These are phyloP conservation scores for Genyomyrus donnyi DNA, from an alignment of 2,113 vertebrate genomes.

Conservation along the genomic window DNA sequence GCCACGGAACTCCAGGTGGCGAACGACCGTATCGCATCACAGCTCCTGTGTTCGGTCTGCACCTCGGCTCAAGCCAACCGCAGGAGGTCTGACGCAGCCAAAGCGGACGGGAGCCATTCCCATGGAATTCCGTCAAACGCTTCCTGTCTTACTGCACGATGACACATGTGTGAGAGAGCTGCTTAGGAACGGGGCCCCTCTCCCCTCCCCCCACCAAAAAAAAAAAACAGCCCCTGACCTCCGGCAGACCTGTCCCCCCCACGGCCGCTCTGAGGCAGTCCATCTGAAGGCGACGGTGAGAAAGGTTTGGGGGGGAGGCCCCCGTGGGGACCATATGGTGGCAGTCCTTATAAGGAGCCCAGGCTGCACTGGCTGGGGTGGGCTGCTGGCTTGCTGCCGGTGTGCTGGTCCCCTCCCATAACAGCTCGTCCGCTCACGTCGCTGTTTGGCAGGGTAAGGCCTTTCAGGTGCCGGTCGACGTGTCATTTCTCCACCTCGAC, in stretches of 20 bases:
- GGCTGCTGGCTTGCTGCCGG: constrained; percentile 41
- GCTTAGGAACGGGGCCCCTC: neutral
- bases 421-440: constrained; percentile 52
- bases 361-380: constrained; percentile 35
- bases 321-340: constrained; percentile 57
- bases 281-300: constrained; percentile 32
- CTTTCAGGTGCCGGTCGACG: constrained; percentile 41
- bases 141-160: constrained; percentile 27
- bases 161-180: constrained; percentile 44
- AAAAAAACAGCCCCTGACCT: neutral
- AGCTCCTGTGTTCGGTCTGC: neutral
- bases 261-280: constrained; percentile 34
- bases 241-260: constrained; percentile 13
- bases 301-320: constrained; percentile 26
- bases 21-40: neutral
- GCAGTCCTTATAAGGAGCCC: constrained; percentile 48
- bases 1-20: neutral
- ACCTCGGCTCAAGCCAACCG: neutral
- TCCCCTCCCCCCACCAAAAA: neutral
- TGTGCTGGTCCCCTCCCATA: constrained; percentile 48
- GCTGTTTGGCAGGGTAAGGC: constrained; percentile 41
- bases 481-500: constrained; percentile 34
- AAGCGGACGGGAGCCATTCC: neutral
- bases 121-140: neutral
- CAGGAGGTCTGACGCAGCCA: neutral